These are phyloP conservation scores for Nyctalus aviator DNA, from an alignment of 2,797 vertebrate genomes.

Conservation along the genomic window DNA sequence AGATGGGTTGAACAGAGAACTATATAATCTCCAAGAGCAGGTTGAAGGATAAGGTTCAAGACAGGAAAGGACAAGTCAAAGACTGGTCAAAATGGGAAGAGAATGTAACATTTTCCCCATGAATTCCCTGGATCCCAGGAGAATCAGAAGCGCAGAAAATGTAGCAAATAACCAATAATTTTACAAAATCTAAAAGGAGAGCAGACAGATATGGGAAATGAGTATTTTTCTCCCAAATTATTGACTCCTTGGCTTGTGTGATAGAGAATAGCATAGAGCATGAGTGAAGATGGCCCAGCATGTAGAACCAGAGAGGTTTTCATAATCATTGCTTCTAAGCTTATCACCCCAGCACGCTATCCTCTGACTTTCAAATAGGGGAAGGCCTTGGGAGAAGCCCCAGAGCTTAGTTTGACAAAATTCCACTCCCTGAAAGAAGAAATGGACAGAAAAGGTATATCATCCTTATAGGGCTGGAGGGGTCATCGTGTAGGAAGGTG, in stretches of 20 bases:
- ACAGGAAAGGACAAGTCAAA: neutral
- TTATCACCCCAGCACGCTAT: neutral
- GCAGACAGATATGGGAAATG: neutral
- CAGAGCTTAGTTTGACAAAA: neutral
- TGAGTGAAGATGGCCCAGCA: neutral
- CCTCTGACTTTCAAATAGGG: neutral
- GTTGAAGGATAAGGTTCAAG: neutral
- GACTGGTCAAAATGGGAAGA: neutral
- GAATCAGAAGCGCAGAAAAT: neutral
- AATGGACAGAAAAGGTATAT: neutral
- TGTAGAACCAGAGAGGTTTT: neutral
- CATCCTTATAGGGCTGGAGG: neutral
- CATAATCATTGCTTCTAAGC: neutral
- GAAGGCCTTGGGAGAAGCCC: neutral
- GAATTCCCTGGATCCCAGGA: neutral
- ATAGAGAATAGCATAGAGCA: neutral
- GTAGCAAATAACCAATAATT: neutral
- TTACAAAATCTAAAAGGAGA: conserved; percentile 8
- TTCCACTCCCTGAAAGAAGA: neutral
- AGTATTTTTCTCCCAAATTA: neutral
- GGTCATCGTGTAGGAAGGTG: neutral
- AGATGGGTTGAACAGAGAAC: neutral
- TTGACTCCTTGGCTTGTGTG: neutral
- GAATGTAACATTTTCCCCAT: neutral
- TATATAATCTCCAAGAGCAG: neutral